Evolutionary conservation across 2,888 invertebrate genomes (phyloP).

Genomic region (Diarsia dahlii): DNA sequence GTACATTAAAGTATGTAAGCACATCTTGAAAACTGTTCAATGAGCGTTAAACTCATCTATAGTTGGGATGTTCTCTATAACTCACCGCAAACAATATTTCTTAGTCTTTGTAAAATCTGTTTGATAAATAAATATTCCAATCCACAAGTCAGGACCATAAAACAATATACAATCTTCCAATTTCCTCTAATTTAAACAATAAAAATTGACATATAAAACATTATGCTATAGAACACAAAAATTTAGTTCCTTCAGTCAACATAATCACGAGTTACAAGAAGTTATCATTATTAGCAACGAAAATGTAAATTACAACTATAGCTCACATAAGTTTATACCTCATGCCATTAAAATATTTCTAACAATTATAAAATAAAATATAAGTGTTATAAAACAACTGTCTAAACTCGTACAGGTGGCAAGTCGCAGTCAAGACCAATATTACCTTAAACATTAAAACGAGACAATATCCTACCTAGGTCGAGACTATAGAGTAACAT

Average conservation of each 20-base stretch:
- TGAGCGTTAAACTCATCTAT: conserved; percentile 73
- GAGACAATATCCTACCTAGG: conserved; percentile 55
- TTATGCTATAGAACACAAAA: conserved; percentile 62
- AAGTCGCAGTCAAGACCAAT: conserved; percentile 61
- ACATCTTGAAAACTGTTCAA: conserved; percentile 77
- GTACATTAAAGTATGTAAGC: conserved; percentile 69
- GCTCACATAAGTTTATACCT: conserved; percentile 63
- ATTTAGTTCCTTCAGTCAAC: conserved; percentile 70
- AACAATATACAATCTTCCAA: conserved; percentile 56
- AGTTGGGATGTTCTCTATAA: conserved; percentile 71
- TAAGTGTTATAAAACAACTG: conserved; percentile 62
- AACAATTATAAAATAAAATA: conserved; percentile 61
- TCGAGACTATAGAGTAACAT: conserved; percentile 44
- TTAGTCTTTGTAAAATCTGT: conserved; percentile 71
- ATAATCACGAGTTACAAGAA: conserved; percentile 59
- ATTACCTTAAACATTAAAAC: conserved; percentile 58
- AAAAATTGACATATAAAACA: conserved; percentile 62
- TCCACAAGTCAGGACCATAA: conserved; percentile 54
- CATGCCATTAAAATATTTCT: conserved; percentile 71
- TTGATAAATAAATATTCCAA: conserved; percentile 65
- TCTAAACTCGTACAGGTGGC: conserved; percentile 59
- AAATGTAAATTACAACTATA: conserved; percentile 66
- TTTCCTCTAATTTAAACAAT: conserved; percentile 60
- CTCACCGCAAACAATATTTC: conserved; percentile 72
- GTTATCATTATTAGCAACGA: conserved; percentile 62